Percentiles rank a stretch among this genome's conserved stretches.
Conservation (phyloP, 2,888 invertebrate species). For the Hetaerina titia region DNA sequence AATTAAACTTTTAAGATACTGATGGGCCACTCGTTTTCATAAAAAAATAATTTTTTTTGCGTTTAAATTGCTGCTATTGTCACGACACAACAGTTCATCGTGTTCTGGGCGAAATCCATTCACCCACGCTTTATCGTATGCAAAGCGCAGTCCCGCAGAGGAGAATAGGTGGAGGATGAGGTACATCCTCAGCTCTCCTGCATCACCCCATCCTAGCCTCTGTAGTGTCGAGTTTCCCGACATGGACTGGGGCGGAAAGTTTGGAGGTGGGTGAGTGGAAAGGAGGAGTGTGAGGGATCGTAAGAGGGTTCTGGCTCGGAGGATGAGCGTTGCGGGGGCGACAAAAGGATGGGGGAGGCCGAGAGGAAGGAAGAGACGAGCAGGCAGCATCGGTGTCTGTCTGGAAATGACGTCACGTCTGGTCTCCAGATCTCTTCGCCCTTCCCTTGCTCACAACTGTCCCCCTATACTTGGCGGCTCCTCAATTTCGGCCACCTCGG, state of each 20-base stretch:
- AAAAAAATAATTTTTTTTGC: background rate
- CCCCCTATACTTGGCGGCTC: background rate
- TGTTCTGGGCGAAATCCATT: background rate
- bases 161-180: background rate
- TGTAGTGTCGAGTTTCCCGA: slow-evolving; percentile 57
- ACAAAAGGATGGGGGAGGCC: background rate
- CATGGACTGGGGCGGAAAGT: background rate
- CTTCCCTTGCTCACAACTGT: slow-evolving; percentile 42
- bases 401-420: slow-evolving; percentile 66
- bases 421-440: slow-evolving; percentile 52
- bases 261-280: background rate
- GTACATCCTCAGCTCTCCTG: background rate
- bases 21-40: no score
- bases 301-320: slow-evolving; percentile 1
- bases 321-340: slow-evolving; percentile 25
- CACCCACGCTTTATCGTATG: background rate
- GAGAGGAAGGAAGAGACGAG: background rate
- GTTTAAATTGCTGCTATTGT: background rate
- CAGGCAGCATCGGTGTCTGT: slow-evolving; percentile 62
- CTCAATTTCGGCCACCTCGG: slow-evolving; percentile 3
- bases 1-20: no score
- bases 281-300: background rate
- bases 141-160: background rate
- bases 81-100: background rate
- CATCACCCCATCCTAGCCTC: slow-evolving; percentile 36